phyloP scores from a whole-genome alignment of 2,797 vertebrate species.

The Acanthurus tractus region DNA sequence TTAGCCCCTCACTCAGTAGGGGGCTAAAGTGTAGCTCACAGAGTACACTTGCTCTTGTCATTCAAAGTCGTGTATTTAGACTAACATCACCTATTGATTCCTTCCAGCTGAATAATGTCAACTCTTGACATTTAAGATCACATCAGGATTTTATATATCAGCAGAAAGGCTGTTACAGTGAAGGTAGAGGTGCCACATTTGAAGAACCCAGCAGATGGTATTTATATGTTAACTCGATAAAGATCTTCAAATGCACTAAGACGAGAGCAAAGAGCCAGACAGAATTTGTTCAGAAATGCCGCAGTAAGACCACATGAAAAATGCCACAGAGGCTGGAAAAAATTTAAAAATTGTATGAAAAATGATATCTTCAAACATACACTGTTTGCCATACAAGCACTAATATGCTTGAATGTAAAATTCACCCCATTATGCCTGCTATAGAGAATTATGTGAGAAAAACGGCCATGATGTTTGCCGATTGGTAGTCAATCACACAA shows the following conservation, averaged over 20 bases:
- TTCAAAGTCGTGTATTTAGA: slow-evolving; percentile 56
- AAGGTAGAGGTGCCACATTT: slow-evolving; percentile 33
- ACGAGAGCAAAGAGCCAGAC: slow-evolving; percentile 13
- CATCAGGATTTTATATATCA: slow-evolving; percentile 47
- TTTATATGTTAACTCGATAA: slow-evolving; percentile 46
- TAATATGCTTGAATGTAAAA: slow-evolving; percentile 18
- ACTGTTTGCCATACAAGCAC: slow-evolving; percentile 5
- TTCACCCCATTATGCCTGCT: slow-evolving; percentile 12
- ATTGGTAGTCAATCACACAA: slow-evolving; percentile 57
- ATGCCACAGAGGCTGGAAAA: neutral
- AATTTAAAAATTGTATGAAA: slow-evolving; percentile 13
- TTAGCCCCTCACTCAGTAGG: neutral
- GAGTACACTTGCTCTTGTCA: slow-evolving; percentile 24
- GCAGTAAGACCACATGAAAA: slow-evolving; percentile 4
- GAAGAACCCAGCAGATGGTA: slow-evolving; percentile 40
- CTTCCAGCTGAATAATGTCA: slow-evolving; percentile 63
- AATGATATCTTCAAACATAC: neutral
- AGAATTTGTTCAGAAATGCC: slow-evolving; percentile 14
- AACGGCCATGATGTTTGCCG: slow-evolving; percentile 52
- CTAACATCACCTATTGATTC: slow-evolving; percentile 66
- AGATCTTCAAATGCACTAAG: slow-evolving; percentile 33
- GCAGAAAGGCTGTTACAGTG: slow-evolving; percentile 40
- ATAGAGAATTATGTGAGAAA: slow-evolving; percentile 38
- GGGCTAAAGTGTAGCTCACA: slow-evolving; percentile 18
- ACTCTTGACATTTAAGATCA: slow-evolving; percentile 71